A percentile compares a stretch with the other conserved stretches of the same genome.
phyloP scores from a whole-genome alignment of 2,113 vertebrate species.

The Seriola dumerili region DNA sequence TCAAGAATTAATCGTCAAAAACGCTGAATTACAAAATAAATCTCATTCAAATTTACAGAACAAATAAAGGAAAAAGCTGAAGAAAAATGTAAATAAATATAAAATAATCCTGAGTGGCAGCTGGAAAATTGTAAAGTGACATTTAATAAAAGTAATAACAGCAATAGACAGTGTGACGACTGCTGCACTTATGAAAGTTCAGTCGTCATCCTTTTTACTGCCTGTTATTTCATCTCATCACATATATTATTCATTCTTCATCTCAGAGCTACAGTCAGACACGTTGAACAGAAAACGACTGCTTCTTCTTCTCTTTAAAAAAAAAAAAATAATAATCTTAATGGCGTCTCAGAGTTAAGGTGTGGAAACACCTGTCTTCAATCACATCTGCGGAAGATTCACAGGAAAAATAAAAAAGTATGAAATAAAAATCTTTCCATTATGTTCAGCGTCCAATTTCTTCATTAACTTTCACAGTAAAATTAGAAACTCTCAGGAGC shows the following conservation, averaged over 20 bases:
- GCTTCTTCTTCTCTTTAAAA: background rate
- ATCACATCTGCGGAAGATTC: constrained; percentile 12
- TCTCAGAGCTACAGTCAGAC: background rate
- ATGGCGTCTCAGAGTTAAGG: constrained; percentile 8
- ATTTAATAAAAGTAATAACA: constrained; percentile 45
- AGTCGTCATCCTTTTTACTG: background rate
- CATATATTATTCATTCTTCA: constrained; percentile 43
- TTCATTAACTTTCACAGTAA: constrained; percentile 7
- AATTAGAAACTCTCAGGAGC: background rate
- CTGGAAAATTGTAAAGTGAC: constrained; percentile 26
- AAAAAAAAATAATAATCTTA: background rate
- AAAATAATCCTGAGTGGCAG: constrained; percentile 6
- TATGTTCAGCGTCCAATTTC: constrained; percentile 13
- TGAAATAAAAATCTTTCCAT: background rate
- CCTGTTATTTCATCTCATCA: constrained; percentile 7
- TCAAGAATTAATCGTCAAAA: too few species aligned
- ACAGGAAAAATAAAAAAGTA: background rate
- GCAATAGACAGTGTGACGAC: constrained; percentile 1
- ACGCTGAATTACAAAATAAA: too few species aligned
- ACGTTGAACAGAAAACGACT: background rate
- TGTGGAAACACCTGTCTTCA: background rate
- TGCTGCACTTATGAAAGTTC: constrained; percentile 12
- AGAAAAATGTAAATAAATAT: background rate
- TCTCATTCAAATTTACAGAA: too few species aligned
- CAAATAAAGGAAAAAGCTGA: too few species aligned